Conservation (phyloP, 2,888 invertebrate species). For the Chymomyza caudatula region DNA sequence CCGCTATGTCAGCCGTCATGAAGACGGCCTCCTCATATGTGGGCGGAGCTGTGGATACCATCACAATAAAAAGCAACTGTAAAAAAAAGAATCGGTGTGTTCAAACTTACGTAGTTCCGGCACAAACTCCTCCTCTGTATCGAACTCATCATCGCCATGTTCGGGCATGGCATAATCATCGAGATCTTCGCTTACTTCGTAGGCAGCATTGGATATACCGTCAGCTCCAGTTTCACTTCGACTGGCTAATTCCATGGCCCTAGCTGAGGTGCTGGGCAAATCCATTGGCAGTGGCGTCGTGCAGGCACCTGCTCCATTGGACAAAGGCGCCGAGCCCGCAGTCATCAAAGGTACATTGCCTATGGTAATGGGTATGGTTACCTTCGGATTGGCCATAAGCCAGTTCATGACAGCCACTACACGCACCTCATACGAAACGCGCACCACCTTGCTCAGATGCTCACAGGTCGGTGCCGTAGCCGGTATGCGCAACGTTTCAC, state of each 20-base stretch:
- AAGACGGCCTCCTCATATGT: conserved; percentile 77
- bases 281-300: conserved; percentile 40
- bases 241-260: conserved; percentile 49
- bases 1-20: conserved; percentile 73
- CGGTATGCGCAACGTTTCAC: conserved; percentile 73
- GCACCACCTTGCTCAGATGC: conserved; percentile 74
- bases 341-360: conserved; percentile 75
- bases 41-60: conserved; percentile 71
- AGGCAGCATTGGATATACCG: conserved; percentile 35
- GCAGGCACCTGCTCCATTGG: neutral
- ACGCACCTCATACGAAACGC: conserved; percentile 73
- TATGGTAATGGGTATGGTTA: conserved; percentile 75
- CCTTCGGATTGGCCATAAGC: conserved; percentile 68
- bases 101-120: conserved; percentile 59
- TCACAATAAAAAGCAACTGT: neutral
- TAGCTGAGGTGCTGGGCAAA: conserved; percentile 68
- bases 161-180: conserved; percentile 55
- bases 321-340: conserved; percentile 9
- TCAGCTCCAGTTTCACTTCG: conserved; percentile 9
- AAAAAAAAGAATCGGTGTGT: neutral
- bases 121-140: conserved; percentile 43
- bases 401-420: conserved; percentile 72
- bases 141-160: conserved; percentile 56
- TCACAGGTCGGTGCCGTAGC: conserved; percentile 76
- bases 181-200: conserved; percentile 42